Evolutionary conservation across 2,113 vertebrate species (phyloP).

Genomic region (Eupsittula cactorum): DNA sequence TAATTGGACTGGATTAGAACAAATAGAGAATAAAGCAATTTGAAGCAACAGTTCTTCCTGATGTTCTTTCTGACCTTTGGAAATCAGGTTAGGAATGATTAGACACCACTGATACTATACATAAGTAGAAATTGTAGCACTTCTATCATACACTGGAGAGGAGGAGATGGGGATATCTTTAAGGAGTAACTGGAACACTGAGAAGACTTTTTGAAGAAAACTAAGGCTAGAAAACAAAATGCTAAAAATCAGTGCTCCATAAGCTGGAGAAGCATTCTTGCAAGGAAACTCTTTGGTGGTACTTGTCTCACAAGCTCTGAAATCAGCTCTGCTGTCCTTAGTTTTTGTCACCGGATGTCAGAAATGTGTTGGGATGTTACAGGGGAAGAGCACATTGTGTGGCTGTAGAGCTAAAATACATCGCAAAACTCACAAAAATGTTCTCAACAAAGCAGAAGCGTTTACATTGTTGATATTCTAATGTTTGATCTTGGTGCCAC

Average conservation of each 20-base stretch:
- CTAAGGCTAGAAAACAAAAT: not conserved
- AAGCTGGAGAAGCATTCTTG: not conserved
- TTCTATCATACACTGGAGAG: not conserved
- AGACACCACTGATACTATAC: not conserved
- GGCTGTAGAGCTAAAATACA: not conserved
- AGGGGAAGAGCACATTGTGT: not conserved
- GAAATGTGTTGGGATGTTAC: not conserved
- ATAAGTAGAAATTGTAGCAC: not conserved
- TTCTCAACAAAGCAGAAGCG: not conserved
- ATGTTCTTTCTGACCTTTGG: not conserved
- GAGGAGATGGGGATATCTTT: not conserved
- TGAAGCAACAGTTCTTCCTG: not conserved
- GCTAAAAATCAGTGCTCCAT: not conserved
- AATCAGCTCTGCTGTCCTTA: not conserved
- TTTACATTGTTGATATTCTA: not conserved
- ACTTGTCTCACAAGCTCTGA: not conserved
- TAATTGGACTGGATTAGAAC: not conserved
- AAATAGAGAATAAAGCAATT: not conserved
- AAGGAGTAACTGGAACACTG: not conserved
- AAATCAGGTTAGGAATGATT: not conserved
- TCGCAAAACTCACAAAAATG: not conserved
- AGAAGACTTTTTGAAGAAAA: not conserved
- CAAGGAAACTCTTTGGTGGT: not conserved
- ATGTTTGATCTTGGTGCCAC: not conserved
- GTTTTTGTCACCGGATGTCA: not conserved